phyloP scores from a whole-genome alignment of 1,140 invertebrate genomes.

The Aricia agestis region DNA sequence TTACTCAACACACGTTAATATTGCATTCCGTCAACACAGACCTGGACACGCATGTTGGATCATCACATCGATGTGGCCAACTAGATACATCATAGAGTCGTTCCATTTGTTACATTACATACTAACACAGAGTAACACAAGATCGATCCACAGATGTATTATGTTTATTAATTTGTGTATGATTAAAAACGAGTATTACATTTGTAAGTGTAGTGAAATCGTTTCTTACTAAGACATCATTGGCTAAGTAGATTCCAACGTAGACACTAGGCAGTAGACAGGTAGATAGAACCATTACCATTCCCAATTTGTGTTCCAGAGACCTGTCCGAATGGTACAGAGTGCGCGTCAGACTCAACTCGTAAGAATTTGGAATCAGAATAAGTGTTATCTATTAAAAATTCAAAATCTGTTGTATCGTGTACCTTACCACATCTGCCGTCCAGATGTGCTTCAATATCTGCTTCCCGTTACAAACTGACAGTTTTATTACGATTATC shows the following conservation, averaged over 20 bases:
- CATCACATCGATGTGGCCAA: conserved; percentile 37
- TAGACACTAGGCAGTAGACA: conserved; percentile 25
- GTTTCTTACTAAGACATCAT: background rate
- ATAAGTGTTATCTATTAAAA: conserved; percentile 69
- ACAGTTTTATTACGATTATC: conserved; percentile 51
- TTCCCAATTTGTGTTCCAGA: conserved; percentile 85
- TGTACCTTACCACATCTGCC: conserved; percentile 71
- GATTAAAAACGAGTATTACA: background rate
- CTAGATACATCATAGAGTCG: conserved; percentile 29
- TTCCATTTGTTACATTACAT: conserved; percentile 36
- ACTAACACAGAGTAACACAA: conserved; percentile 30
- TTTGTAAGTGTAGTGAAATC: background rate
- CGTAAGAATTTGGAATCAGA: conserved; percentile 79
- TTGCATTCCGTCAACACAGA: conserved; percentile 71
- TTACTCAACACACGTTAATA: conserved; percentile 63
- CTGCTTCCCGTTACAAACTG: conserved; percentile 65
- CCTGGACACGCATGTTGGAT: conserved; percentile 47
- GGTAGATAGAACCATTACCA: conserved; percentile 44
- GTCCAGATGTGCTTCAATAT: conserved; percentile 66
- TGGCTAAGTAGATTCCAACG: conserved; percentile 16
- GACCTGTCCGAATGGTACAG: conserved; percentile 84
- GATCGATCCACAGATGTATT: background rate
- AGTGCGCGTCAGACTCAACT: conserved; percentile 85
- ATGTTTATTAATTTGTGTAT: background rate
- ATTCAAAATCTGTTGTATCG: conserved; percentile 66